phyloP scores from a whole-genome alignment of 2,113 vertebrate genomes.

The Martes martes region DNA sequence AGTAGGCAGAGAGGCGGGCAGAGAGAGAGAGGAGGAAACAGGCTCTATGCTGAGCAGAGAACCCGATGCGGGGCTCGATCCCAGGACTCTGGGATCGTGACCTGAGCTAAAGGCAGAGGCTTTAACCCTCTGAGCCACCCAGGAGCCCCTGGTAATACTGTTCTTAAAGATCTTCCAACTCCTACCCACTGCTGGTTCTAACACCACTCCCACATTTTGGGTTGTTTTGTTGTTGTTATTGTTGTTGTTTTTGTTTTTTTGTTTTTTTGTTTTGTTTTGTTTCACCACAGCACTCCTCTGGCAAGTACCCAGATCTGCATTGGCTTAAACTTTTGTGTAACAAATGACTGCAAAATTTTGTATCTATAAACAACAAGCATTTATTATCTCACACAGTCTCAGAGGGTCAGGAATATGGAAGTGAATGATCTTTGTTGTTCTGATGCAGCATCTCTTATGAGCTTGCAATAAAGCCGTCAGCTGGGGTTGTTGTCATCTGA shows the following conservation, averaged over 20 bases:
- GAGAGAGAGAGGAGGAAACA: too few relatives aligned
- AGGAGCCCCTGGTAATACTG: neutral
- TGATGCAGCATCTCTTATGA: neutral
- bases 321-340: neutral
- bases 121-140: too few relatives aligned
- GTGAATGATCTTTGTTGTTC: neutral
- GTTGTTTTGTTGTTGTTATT: neutral
- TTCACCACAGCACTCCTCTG: neutral
- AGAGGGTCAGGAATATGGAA: neutral
- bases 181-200: neutral
- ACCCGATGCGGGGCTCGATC: too few relatives aligned
- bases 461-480: neutral
- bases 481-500: neutral
- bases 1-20: too few relatives aligned
- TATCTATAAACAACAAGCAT: constrained; percentile 23
- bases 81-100: too few relatives aligned
- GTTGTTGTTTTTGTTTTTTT: neutral
- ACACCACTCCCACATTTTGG: neutral
- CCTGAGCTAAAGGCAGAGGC: too few relatives aligned
- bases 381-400: neutral
- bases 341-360: neutral
- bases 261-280: neutral
- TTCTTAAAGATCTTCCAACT: neutral
- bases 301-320: neutral
- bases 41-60: too few relatives aligned